Base-by-base conservation (phyloP, 2,888 invertebrate species). In the Rugalucina vietnamica region DNA sequence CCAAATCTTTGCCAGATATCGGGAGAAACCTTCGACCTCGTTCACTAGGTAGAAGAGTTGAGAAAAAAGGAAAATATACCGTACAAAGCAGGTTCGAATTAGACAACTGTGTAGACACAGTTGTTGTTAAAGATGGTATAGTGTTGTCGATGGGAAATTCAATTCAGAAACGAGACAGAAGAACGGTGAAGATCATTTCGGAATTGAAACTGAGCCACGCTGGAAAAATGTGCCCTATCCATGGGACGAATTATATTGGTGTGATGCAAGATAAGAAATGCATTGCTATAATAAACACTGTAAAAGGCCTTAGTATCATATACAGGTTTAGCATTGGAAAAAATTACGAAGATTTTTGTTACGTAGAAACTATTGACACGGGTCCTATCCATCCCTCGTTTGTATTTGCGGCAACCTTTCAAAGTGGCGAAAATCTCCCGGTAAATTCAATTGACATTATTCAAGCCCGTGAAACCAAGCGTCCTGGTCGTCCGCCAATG, bases 301-400 rank as follows among this genome's bases (percentile, higher is more conserved):
- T 65, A 5, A 80, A 76, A 18, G 87, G 85, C 24, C 49, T 87
- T 27, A 57, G 74, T 12, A 49, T 87, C 1, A 54, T 87, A 5
- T 87, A 87, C 37, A 82, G 79, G 36, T 76, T 87, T 10, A 74
- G 65, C 27, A 74, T 85, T 1, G 60, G 83, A 27, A 81, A 82
- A 75, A 71, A 79, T 10, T 87, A 87, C 43, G 37, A 70, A 12
- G 87, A 87, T 32, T 43, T 87, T 12, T 81, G 85, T 32, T 79
- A 85, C 54, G 78, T 87, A 43, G 81, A 72, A 39, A 79, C 79
- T 18, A 54, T 78, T 27, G 83, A 83, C 57, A 72, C 76, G 3
- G 87, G 87, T 2, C 87, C 87, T 0, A 36, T 71, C 8, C 85
- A 87, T 27, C 87, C 87, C 0, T 82, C 87, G 0, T 87, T 76